A percentile compares a stretch with the other conserved stretches of the same genome.
Evolutionary conservation across 2,888 invertebrate genomes (phyloP).

Genomic region (Tetanocera ferruginea): DNA sequence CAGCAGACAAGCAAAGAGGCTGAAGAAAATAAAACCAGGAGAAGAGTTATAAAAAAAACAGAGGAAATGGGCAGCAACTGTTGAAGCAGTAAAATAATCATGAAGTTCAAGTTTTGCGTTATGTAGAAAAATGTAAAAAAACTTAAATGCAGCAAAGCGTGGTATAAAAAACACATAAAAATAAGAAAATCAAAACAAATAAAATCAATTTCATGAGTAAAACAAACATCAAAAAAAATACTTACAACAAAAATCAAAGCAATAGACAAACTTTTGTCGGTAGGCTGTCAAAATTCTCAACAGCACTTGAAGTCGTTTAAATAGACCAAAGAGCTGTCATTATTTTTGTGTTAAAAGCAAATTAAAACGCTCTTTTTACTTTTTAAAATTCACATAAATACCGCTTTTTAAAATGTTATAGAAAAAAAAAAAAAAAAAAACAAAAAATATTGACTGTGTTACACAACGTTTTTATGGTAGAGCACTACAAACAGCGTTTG

Average conservation of each 20-base stretch:
- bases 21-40: neutral
- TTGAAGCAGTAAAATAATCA: too few relatives aligned
- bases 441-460: neutral
- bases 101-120: too few relatives aligned
- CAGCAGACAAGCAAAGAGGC: neutral
- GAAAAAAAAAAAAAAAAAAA: neutral
- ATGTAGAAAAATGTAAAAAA: neutral
- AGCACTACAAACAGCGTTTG: too few relatives aligned
- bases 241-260: neutral
- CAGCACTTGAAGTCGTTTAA: too few relatives aligned
- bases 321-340: too few relatives aligned
- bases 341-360: too few relatives aligned
- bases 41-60: neutral
- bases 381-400: too few relatives aligned
- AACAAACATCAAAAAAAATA: neutral
- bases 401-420: too few relatives aligned
- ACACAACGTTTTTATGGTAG: too few relatives aligned
- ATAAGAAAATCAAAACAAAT: neutral
- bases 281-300: too few relatives aligned
- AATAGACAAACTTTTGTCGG: too few relatives aligned
- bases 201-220: neutral
- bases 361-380: too few relatives aligned
- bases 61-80: neutral
- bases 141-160: neutral
- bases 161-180: neutral